Conservation (phyloP, 30 jellyfish, hydroid and myxozoan species). For the Haliclystus octoradiatus region DNA sequence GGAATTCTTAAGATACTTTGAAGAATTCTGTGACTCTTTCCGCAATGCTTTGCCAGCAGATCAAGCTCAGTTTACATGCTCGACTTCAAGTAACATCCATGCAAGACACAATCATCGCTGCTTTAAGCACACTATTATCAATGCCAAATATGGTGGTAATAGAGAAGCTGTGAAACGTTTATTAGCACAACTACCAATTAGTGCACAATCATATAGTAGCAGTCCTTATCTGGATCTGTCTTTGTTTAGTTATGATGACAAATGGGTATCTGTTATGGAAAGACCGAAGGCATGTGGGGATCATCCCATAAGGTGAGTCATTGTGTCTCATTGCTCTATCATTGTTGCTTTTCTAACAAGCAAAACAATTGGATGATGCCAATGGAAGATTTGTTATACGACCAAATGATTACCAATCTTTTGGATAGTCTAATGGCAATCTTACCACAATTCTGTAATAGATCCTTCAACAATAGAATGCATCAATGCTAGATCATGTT, state of each 20-base stretch:
- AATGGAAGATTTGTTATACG: too few relatives aligned
- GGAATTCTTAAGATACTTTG: conserved; percentile 62
- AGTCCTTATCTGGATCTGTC: conserved; percentile 96
- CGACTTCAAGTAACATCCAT: conserved; percentile 93
- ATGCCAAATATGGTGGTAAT: conserved; percentile 98
- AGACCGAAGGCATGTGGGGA: conserved; percentile 99
- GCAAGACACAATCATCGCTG: conserved; percentile 93
- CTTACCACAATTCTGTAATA: too few relatives aligned
- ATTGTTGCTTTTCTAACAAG: too few relatives aligned
- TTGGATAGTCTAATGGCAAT: too few relatives aligned
- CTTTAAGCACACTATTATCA: conserved; percentile 86
- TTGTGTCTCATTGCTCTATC: too few relatives aligned
- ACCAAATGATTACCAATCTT: too few relatives aligned
- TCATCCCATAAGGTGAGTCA: conserved; percentile 85
- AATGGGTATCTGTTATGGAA: conserved; percentile 99
- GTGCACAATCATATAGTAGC: conserved; percentile 97
- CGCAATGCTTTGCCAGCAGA: conserved; percentile 92
- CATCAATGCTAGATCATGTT: too few relatives aligned
- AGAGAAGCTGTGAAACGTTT: conserved; percentile 89
- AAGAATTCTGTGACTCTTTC: conserved; percentile 85
- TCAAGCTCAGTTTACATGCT: conserved; percentile 85
- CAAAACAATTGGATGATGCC: too few relatives aligned
- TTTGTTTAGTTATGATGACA: conserved; percentile 94
- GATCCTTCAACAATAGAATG: too few relatives aligned
- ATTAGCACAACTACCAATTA: conserved; percentile 95